phyloP scores from a whole-genome alignment of 2,797 vertebrate species.

The Rhynchotus rufescens region DNA sequence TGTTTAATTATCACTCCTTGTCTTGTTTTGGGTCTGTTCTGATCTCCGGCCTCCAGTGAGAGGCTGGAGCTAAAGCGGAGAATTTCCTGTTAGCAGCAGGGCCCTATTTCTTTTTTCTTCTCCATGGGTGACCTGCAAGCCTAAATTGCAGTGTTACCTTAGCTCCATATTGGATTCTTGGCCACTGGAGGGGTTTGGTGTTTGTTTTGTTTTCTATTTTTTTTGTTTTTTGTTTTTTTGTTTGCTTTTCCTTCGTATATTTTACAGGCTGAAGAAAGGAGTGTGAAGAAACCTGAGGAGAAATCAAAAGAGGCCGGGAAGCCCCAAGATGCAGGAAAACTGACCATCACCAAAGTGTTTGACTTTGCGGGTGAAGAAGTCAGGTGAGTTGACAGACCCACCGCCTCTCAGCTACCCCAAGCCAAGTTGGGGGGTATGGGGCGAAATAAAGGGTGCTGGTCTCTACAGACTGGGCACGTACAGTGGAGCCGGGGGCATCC shows the following conservation, averaged over 20 bases:
- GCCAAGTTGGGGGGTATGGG: background rate
- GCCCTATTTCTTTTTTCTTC: background rate
- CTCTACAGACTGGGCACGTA: background rate
- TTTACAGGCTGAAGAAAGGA: slow-evolving; percentile 73
- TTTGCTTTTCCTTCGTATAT: background rate
- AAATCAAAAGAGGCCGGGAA: slow-evolving; percentile 74
- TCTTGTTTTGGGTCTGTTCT: background rate
- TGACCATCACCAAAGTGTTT: slow-evolving; percentile 94
- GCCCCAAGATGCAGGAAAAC: slow-evolving; percentile 80
- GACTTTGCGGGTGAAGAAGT: slow-evolving; percentile 98
- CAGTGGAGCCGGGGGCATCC: rapidly evolving
- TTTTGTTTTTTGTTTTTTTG: no score
- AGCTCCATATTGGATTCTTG: no score
- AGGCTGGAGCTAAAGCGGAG: background rate
- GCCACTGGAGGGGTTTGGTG: no score
- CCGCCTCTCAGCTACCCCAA: rapidly evolving
- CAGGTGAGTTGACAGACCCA: slow-evolving; percentile 80
- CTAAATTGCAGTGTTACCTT: no score
- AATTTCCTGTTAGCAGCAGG: background rate
- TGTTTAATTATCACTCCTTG: background rate
- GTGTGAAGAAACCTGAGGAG: slow-evolving; percentile 44
- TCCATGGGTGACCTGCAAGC: no score
- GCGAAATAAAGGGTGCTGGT: background rate
- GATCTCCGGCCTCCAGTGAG: background rate
- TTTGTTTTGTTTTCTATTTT: no score